Conservation (phyloP, 2,113 vertebrate genomes). For the Daphoenositta chrysoptera region DNA sequence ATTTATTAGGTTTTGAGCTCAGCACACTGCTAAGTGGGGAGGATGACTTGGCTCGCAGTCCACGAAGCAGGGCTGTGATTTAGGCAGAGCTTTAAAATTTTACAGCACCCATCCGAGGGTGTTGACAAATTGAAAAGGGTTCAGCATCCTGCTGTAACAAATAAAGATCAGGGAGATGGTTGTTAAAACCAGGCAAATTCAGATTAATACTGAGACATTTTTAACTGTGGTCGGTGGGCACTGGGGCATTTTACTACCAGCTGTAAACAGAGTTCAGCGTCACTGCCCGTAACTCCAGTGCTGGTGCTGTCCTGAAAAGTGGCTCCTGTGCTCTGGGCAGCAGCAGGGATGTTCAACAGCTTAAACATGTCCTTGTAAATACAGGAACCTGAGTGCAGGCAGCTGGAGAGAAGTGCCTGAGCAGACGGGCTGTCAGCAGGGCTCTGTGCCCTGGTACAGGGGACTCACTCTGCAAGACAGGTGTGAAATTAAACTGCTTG, state of each 20-base stretch:
- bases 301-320: not conserved
- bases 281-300: fast-evolving
- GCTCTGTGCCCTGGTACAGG: fast-evolving
- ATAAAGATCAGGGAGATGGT: not conserved
- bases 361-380: not conserved
- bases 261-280: fast-evolving
- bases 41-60: not conserved
- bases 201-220: not conserved
- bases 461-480: not conserved
- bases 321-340: not conserved
- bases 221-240: not conserved
- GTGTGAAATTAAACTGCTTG: not conserved
- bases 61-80: conserved; percentile 24
- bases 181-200: not conserved
- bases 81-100: conserved; percentile 43
- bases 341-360: not conserved
- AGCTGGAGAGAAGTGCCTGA: not conserved
- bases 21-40: not conserved
- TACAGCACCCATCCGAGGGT: not conserved
- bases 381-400: not conserved
- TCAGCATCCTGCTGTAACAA: not conserved
- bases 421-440: not conserved
- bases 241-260: not conserved
- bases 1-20: conserved; percentile 35
- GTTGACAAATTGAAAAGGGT: conserved; percentile 15